Evolutionary conservation across 2,113 vertebrate genomes (phyloP), one percentile per base, ranked within the genome.

Genomic region (Chlorocebus sabaeus): DNA sequence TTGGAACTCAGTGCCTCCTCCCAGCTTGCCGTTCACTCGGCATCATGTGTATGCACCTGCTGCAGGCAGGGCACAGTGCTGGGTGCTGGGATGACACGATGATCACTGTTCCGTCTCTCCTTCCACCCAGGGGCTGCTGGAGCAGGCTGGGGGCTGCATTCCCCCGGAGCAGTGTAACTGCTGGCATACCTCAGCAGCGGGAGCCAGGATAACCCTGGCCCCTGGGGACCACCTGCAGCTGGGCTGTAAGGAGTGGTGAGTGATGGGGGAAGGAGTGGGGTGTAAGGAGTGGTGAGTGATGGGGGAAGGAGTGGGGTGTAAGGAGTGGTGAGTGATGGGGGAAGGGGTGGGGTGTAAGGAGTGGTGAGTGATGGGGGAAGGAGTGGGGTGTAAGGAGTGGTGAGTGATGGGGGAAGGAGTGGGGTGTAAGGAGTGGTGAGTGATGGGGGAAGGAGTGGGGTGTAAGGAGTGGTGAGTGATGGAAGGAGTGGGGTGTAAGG

Each of bases 181-280:
- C 96, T 78, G 99, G 73, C 98, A 99, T 76, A 82, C 97, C n/a
- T 97, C 98, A 13, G 73, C 35, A 0, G 95, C 95, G 2, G 97
- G 96, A 32, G 72, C 96, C 55, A 1, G 98, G 98, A 79, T 98
- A 97, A 45, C 85, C 9, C 85, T 99, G 95, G 98, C 98, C 2
- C 98, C 98, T 1, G 99, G 99, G 1, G 97, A 95, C 57, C 96
- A 30, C 0, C 88, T 99, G 50, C 96, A 32, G 13, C 43, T 99
- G 2, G 99, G 99, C 96, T 99, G 99, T 98, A 99, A 99, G n/a
- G 99, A 99, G 94, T 99, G 99, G 99, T 99, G 93, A 99, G 99
- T 79, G 30, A 10, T 0, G 25, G 3, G 13, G 25, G 4, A 1
- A 17, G 27, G 32, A 14, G 12, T 50, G 12, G 48, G 48, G 12